Base-by-base conservation (phyloP, 2,113 vertebrate genomes). In the Uropsilus gracilis region DNA sequence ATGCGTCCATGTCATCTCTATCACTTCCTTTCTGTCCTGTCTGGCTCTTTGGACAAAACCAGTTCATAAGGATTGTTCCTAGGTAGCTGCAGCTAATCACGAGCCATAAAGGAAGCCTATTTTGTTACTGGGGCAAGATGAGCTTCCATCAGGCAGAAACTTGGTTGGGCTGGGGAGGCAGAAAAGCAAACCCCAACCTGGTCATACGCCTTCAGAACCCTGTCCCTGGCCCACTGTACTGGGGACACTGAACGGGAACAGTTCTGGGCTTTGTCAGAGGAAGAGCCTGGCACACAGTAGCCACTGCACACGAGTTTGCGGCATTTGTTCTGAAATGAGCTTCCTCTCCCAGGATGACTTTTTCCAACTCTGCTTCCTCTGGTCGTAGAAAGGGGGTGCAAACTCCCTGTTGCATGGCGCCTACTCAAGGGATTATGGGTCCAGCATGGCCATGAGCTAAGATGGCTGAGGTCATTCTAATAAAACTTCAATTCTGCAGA, bases 401-500 rank as follows among this genome's bases (percentile, higher is more conserved):
- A 32, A 8, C 24, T 61, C 57, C 30, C 28, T 28, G 2, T 22
- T 55, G 34, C 76, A 26, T 9, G 39, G 80, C 61, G 14, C 39
- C 94, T 71, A 34, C 46, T 12, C 61, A 80, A 80, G 24, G 34
- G 68, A 66, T 50, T 88, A 57, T 95, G 69, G 78, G 78, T 57
- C 63, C 22, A 42, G 50, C 9, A 3, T 26, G 76, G 73, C 75
- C 42, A 89, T 9, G 75, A 91, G 37, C 93, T 82, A 83, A 78
- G 93, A 93, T 3, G 50, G 86, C 64, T 10, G 73, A 75, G 89
- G 89, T 93, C 94, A 86, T 91, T 96, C 86, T 89, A 93, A 94
- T 96, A 95, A 93, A 87, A 59, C 87, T 89, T 75, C 87, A n/a
- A 0, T 96, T 91, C 73, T 91, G 69, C 39, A 84, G 90, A 66